A percentile compares a stretch with the other conserved stretches of the same genome.
phyloP scores from a whole-genome alignment of 2,797 vertebrate genomes.

The Sebastes alutus region DNA sequence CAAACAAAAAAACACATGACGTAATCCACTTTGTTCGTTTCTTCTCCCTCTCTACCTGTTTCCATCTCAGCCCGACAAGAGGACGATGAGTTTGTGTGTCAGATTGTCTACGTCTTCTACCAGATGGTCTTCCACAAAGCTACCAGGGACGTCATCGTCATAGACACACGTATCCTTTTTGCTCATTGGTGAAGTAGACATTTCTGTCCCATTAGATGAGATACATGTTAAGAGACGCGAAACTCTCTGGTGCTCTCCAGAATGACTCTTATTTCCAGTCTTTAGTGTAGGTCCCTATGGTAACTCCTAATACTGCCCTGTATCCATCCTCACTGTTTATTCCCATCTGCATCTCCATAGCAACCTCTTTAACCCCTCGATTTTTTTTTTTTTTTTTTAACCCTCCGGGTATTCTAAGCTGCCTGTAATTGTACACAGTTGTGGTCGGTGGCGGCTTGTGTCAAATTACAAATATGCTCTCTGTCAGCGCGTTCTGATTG shows the following conservation, averaged over 20 bases:
- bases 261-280: neutral
- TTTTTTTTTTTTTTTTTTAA: neutral
- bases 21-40: neutral
- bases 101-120: slow-evolving; percentile 96
- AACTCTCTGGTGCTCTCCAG: neutral
- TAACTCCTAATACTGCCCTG: neutral
- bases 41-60: neutral
- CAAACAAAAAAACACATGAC: neutral
- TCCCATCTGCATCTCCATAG: slow-evolving; percentile 5
- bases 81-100: slow-evolving; percentile 96
- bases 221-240: neutral
- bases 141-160: slow-evolving; percentile 93
- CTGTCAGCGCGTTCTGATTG: slow-evolving; percentile 10
- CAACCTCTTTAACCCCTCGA: neutral
- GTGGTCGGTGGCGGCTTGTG: slow-evolving; percentile 2
- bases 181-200: neutral
- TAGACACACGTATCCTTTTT: slow-evolving; percentile 93
- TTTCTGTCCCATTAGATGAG: neutral
- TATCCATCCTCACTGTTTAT: neutral
- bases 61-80: slow-evolving; percentile 87
- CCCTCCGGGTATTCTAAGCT: neutral
- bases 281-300: neutral
- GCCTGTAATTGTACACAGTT: slow-evolving; percentile 21
- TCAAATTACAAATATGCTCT: slow-evolving; percentile 20
- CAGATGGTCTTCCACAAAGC: slow-evolving; percentile 97